phyloP scores from a whole-genome alignment of 2,113 vertebrate species.

The Pelobates fuscus region DNA sequence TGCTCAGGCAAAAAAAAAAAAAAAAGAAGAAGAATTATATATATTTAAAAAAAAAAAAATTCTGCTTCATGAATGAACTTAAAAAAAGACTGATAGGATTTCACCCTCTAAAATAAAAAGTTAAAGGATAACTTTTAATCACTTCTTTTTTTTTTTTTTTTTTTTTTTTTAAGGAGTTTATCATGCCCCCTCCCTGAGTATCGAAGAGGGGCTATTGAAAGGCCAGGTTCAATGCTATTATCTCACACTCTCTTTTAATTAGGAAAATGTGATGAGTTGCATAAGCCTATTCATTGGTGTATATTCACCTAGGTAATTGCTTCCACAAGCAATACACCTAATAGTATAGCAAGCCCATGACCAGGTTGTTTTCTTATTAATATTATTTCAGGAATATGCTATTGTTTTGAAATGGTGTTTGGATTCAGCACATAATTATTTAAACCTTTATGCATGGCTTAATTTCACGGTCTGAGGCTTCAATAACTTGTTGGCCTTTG shows the following conservation, averaged over 20 bases:
- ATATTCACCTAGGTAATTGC: neutral
- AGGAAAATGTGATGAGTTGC: conserved; percentile 25
- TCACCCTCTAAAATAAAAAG: too few relatives aligned
- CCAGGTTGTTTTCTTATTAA: neutral
- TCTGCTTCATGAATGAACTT: too few relatives aligned
- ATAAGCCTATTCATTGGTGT: neutral
- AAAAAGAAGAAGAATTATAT: too few relatives aligned
- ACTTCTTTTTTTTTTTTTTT: too few relatives aligned
- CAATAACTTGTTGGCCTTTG: conserved; percentile 2
- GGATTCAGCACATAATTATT: too few relatives aligned
- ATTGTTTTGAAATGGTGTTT: neutral
- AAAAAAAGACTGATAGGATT: too few relatives aligned
- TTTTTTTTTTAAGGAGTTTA: neutral
- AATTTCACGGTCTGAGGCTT: neutral
- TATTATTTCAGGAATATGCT: neutral
- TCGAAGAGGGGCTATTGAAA: neutral
- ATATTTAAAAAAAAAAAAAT: neutral
- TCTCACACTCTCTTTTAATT: conserved; percentile 7
- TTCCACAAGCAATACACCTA: neutral
- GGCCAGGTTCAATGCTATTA: conserved; percentile 5
- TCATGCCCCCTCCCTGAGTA: neutral
- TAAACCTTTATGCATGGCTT: neutral
- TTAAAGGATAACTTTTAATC: too few relatives aligned
- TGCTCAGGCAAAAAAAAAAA: too few relatives aligned
- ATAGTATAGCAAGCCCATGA: neutral